A percentile compares a stretch with the other conserved stretches of the same genome.
Evolutionary conservation across 1,140 invertebrate species (phyloP).

Genomic region (Anastrepha ludens): DNA sequence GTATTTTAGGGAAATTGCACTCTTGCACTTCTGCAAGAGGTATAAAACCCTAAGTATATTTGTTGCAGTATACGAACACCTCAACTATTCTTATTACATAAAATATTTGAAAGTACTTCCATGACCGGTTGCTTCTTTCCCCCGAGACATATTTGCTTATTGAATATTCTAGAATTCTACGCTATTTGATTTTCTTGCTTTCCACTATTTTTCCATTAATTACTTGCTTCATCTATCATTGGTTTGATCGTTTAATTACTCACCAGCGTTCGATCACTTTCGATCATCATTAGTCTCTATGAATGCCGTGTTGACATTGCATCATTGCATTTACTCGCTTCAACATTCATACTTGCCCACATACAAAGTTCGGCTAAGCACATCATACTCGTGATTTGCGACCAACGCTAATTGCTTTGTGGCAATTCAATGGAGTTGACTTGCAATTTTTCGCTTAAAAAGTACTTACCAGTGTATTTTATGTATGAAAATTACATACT

Average conservation of each 20-base stretch:
- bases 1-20: too few relatives aligned
- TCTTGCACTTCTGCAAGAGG: too few relatives aligned
- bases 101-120: too few relatives aligned
- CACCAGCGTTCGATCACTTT: neutral
- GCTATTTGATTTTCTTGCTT: too few relatives aligned
- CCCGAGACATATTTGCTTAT: too few relatives aligned
- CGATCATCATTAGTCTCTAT: neutral
- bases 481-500: neutral
- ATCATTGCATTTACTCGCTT: neutral
- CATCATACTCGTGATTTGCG: neutral
- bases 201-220: too few relatives aligned
- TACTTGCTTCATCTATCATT: neutral
- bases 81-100: too few relatives aligned
- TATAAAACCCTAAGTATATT: too few relatives aligned
- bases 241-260: neutral
- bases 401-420: neutral
- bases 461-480: neutral
- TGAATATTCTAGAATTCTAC: too few relatives aligned
- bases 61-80: too few relatives aligned
- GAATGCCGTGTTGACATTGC: neutral
- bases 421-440: conserved; percentile 1
- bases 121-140: too few relatives aligned
- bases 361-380: neutral
- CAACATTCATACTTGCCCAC: neutral
- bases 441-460: conserved; percentile 7